Conservation (phyloP, 1,140 invertebrate species). For the Anadara kagoshimensis region DNA sequence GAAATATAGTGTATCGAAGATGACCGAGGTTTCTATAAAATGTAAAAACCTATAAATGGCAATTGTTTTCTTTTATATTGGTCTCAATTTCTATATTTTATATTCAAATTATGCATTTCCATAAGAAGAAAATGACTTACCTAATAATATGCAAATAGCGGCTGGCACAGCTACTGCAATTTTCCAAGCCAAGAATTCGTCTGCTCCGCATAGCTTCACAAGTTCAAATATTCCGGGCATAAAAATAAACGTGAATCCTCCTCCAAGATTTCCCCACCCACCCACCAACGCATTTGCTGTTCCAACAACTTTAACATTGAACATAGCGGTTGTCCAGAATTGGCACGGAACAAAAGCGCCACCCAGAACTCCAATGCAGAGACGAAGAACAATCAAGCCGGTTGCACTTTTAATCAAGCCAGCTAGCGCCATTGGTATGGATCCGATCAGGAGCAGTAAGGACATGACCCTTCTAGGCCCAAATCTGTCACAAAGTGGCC, state of each 20-base stretch:
- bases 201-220: too few species aligned
- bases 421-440: constrained; percentile 10
- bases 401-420: background rate
- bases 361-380: constrained; percentile 3
- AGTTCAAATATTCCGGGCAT: background rate
- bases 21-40: too few species aligned
- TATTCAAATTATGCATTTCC: too few species aligned
- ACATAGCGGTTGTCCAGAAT: constrained; percentile 13
- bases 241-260: background rate
- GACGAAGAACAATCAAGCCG: background rate
- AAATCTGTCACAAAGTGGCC: constrained; percentile 17
- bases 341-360: too few species aligned
- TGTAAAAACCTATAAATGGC: too few species aligned
- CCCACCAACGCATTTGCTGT: constrained; percentile 1
- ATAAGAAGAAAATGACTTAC: too few species aligned
- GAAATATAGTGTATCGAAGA: too few species aligned
- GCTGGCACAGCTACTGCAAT: background rate
- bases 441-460: background rate
- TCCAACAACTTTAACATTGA: constrained; percentile 1
- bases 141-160: background rate
- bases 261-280: background rate
- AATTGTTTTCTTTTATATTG: too few species aligned
- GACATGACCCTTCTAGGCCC: constrained; percentile 10
- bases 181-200: constrained; percentile 1
- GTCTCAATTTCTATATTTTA: too few species aligned